A percentile compares a stretch with the other conserved stretches of the same genome.
These are phyloP conservation scores for Oopsacas minuta DNA, from an alignment of 37 sponge, comb jelly and placozoan species.

Conservation along the genomic window DNA sequence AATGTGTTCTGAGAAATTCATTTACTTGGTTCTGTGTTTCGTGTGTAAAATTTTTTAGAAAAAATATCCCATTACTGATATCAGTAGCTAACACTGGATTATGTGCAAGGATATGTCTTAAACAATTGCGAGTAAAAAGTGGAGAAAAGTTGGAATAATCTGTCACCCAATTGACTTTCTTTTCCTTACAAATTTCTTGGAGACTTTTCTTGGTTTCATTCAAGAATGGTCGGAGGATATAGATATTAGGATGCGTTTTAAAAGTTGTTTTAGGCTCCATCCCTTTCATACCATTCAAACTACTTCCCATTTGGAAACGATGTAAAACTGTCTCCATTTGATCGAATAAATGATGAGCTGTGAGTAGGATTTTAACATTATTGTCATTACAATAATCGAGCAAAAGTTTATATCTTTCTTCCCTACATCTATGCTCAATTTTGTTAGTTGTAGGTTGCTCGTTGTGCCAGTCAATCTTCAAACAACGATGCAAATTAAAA, in stretches of 20 bases:
- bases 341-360: background rate
- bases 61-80: background rate
- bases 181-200: background rate
- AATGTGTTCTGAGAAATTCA: background rate
- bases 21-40: background rate
- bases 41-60: background rate
- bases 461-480: background rate
- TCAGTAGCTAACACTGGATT: background rate
- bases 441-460: background rate
- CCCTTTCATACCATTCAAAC: background rate
- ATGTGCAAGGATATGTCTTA: background rate
- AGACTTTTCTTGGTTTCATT: background rate
- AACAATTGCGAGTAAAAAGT: background rate
- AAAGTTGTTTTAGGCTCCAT: background rate
- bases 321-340: background rate
- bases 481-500: background rate
- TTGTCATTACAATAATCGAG: background rate
- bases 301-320: constrained; percentile 5
- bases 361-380: background rate
- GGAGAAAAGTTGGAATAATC: background rate
- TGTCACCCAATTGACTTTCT: background rate
- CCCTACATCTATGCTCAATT: background rate
- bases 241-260: background rate
- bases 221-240: background rate
- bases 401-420: background rate